These are phyloP conservation scores for Xestia xanthographa DNA, from an alignment of 2,888 invertebrate genomes.

Conservation along the genomic window DNA sequence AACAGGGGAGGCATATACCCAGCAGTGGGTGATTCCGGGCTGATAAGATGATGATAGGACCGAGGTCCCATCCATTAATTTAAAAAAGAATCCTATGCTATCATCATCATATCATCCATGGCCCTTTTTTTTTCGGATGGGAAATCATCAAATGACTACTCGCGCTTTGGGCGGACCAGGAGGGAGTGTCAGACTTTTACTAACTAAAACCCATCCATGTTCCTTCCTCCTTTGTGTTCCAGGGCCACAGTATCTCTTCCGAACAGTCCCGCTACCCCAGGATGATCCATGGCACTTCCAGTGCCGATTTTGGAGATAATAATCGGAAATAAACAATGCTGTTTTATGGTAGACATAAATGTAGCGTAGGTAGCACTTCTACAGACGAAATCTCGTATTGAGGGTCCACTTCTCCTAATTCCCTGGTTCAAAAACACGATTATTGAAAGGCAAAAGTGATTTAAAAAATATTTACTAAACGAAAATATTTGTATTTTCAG, in stretches of 20 bases:
- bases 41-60: neutral
- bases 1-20: neutral
- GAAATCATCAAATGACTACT: too few species aligned
- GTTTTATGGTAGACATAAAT: neutral
- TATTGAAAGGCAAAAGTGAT: neutral
- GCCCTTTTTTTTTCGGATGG: too few species aligned
- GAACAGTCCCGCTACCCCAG: too few species aligned
- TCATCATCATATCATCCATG: neutral
- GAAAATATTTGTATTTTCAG: conserved; percentile 49
- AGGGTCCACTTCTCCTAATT: too few species aligned
- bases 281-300: neutral
- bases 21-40: neutral
- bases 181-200: too few species aligned
- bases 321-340: neutral
- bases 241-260: too few species aligned
- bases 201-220: too few species aligned
- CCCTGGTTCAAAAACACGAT: neutral
- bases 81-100: too few species aligned
- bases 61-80: neutral
- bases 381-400: neutral
- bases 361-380: neutral
- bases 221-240: too few species aligned
- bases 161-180: too few species aligned
- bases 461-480: neutral
- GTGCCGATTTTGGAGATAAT: neutral